A percentile compares a stretch with the other conserved stretches of the same genome.
Conservation (phyloP, 2,888 invertebrate species). For the Pasiphila rectangulata region DNA sequence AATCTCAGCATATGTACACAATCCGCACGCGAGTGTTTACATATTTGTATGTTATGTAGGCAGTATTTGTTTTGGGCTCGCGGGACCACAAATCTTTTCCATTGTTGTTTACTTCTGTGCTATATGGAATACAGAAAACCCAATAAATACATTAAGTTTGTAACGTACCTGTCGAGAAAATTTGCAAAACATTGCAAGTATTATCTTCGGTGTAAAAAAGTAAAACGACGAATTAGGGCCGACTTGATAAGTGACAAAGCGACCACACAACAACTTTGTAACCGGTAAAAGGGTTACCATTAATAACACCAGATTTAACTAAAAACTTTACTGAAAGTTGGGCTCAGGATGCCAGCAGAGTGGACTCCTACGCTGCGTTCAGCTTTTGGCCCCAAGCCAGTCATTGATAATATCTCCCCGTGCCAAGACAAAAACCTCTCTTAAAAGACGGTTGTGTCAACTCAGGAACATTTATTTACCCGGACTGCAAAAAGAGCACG, state of each 20-base stretch:
- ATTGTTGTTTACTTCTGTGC: conserved; percentile 43
- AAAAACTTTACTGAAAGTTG: conserved; percentile 40
- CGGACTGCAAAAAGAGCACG: conserved; percentile 33
- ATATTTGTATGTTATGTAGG: conserved; percentile 38
- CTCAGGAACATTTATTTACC: conserved; percentile 41
- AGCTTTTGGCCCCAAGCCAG: conserved; percentile 60
- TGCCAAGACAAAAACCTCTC: conserved; percentile 58
- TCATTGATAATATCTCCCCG: conserved; percentile 59
- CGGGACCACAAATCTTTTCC: conserved; percentile 47
- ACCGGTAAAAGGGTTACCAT: conserved; percentile 29
- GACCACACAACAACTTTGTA: no score
- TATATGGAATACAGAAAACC: conserved; percentile 15
- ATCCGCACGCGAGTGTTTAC: conserved; percentile 33
- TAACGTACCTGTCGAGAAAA: no score
- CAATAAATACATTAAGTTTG: conserved; percentile 11
- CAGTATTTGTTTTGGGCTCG: conserved; percentile 51
- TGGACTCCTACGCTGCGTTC: conserved; percentile 41
- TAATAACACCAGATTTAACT: conserved; percentile 27
- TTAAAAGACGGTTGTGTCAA: conserved; percentile 45
- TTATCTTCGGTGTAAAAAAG: no score
- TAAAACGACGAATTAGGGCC: no score
- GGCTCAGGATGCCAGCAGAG: conserved; percentile 35
- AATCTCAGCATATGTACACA: conserved; percentile 45
- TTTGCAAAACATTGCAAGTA: no score
- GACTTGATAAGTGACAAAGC: no score